Evolutionary conservation across 2,888 invertebrate species (phyloP).

Genomic region (Micropterix aruncella): DNA sequence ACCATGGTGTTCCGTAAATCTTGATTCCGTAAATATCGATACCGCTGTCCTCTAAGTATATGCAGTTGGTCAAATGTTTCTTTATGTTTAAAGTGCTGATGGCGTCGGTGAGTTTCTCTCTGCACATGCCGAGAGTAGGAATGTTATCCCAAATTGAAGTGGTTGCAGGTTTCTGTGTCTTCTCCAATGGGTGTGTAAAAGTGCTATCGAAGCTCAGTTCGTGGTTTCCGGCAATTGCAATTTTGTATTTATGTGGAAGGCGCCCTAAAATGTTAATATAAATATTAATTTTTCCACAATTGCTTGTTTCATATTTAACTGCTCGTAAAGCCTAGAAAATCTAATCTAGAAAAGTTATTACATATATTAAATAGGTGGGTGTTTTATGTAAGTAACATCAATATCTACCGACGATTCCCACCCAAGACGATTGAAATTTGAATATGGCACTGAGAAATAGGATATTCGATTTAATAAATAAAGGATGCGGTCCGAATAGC

Average conservation of each 20-base stretch:
- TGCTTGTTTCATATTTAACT: too few relatives aligned
- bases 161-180: slow-evolving; percentile 10
- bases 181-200: slow-evolving; percentile 44
- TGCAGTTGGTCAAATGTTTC: slow-evolving; percentile 59
- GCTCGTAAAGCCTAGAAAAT: too few relatives aligned
- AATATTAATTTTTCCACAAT: background rate
- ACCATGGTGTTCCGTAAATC: slow-evolving; percentile 75
- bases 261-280: slow-evolving; percentile 23
- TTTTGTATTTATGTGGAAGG: slow-evolving; percentile 62
- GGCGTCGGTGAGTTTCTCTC: slow-evolving; percentile 47
- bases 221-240: slow-evolving; percentile 79
- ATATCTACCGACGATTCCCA: too few relatives aligned
- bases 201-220: slow-evolving; percentile 67
- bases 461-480: too few relatives aligned
- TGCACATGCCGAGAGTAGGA: slow-evolving; percentile 50
- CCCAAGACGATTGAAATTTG: too few relatives aligned
- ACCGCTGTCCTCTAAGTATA: slow-evolving; percentile 59
- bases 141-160: slow-evolving; percentile 39
- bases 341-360: too few relatives aligned
- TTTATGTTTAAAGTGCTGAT: slow-evolving; percentile 47
- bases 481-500: too few relatives aligned
- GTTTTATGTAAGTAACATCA: too few relatives aligned
- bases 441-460: too few relatives aligned
- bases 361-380: too few relatives aligned
- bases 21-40: slow-evolving; percentile 56